Percentiles rank a stretch among this genome's conserved stretches.
phyloP scores from a whole-genome alignment of 2,113 vertebrate species.

The Thermophis baileyi region DNA sequence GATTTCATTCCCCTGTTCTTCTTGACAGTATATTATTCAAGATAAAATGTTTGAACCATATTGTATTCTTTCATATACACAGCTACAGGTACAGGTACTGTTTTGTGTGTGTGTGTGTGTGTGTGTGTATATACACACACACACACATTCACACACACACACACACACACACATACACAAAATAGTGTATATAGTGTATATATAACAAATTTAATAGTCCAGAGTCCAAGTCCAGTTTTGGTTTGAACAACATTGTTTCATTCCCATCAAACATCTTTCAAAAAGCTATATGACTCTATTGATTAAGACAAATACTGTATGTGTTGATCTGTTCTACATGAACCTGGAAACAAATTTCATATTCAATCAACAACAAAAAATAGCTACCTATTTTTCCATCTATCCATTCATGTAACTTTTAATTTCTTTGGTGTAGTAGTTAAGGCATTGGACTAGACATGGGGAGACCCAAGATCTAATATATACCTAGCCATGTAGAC shows the following conservation, averaged over 20 bases:
- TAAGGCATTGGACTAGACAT: not conserved
- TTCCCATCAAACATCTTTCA: not conserved
- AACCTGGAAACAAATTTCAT: not conserved
- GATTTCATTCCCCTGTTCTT: not conserved
- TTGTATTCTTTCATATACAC: not conserved
- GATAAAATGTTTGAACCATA: not conserved
- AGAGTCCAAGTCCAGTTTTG: not conserved
- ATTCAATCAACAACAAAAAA: not conserved
- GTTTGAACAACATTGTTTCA: not conserved
- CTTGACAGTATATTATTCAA: constrained; percentile 1
- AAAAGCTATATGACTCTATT: not conserved
- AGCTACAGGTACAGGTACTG: not conserved
- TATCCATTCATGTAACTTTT: not conserved
- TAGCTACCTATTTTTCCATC: not conserved
- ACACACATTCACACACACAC: no score
- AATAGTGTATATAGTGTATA: no score
- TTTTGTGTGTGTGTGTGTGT: not conserved
- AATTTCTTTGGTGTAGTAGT: not conserved
- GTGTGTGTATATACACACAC: not conserved
- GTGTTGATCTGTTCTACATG: not conserved
- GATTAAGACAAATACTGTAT: not conserved
- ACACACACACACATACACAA: no score
- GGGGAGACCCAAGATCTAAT: not conserved
- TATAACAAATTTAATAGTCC: not conserved
- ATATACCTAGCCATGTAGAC: not conserved